Base-by-base conservation (phyloP, 2,888 invertebrate genomes). In the Mechanitis messenoides region DNA sequence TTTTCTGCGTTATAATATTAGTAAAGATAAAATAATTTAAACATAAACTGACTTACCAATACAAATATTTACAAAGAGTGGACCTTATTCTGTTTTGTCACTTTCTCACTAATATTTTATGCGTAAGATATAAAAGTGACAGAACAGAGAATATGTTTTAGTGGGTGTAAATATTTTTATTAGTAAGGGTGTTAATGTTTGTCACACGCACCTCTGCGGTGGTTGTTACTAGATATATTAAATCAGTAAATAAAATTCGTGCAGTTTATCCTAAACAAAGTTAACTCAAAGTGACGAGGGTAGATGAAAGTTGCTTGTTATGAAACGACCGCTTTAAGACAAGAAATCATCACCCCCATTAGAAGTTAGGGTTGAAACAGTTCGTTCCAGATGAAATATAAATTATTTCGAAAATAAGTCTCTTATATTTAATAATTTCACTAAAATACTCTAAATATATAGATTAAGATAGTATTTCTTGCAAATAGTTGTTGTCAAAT, bases 291-390 rank as follows among this genome's bases (percentile, higher is more conserved):
- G 76, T 81, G 83, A 82, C 80, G 82, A 81, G 83, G 83, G 83
- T 79, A 74, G 78, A 72, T 72, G 73, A 69, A 74, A 79, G 71
- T 76, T 77, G 72, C 75, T 76, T 78, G 79, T 83, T 82, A 81
- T 84, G 83, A 81, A 78, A 78, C 78, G 72, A 77, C 74, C 76
- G 79, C 76, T 81, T 79, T 78, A 76, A 81, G 83, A 78, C 79
- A 79, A 80, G 83, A 85, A 84, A 86, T 88, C 86, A 85, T 85
- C 84, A 79, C 79, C 72, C 71, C 76, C 72, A 83, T 86, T 84
- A 84, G 75, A 72, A 71, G 60, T 72, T 63, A 84, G 83, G 86
- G 85, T 46, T 84, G 78, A n/a, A 75, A 62, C 55, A 58, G 55
- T 56, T 11, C 12, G 53, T 28, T 55, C 12, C 6, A 50, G 50